A percentile compares a stretch with the other conserved stretches of the same genome.
phyloP scores from a whole-genome alignment of 1,140 invertebrate genomes.

The Polypedilum pembai region DNA sequence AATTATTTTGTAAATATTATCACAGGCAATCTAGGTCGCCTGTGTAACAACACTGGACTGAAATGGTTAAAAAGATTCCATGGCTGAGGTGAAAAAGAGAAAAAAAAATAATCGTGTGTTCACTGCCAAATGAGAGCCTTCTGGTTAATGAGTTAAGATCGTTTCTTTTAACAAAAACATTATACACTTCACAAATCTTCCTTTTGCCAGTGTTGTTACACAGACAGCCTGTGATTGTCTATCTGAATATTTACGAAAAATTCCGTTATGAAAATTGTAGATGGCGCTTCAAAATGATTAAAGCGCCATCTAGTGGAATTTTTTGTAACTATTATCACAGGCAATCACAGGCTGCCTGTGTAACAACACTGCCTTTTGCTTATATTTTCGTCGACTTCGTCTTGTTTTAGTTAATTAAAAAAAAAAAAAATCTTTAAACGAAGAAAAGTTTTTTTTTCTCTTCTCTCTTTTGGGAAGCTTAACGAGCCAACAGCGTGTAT shows the following conservation, averaged over 20 bases:
- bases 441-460: background rate
- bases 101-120: no score
- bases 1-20: no score
- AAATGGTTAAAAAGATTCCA: background rate
- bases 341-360: no score
- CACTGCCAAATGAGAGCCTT: background rate
- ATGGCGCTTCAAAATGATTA: no score
- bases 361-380: no score
- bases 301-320: no score
- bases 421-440: background rate
- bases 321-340: no score
- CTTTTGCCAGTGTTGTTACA: no score
- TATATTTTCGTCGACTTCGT: background rate
- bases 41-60: background rate
- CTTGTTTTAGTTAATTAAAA: background rate
- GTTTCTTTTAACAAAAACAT: constrained; percentile 16
- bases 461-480: background rate
- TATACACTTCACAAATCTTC: constrained; percentile 18
- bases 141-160: constrained; percentile 11
- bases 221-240: no score
- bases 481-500: constrained; percentile 1
- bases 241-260: no score
- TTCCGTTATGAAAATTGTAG: no score
- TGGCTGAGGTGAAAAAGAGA: background rate
- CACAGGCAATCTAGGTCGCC: no score